Conservation (phyloP, 2,888 invertebrate genomes). For the Meta bourneti region DNA sequence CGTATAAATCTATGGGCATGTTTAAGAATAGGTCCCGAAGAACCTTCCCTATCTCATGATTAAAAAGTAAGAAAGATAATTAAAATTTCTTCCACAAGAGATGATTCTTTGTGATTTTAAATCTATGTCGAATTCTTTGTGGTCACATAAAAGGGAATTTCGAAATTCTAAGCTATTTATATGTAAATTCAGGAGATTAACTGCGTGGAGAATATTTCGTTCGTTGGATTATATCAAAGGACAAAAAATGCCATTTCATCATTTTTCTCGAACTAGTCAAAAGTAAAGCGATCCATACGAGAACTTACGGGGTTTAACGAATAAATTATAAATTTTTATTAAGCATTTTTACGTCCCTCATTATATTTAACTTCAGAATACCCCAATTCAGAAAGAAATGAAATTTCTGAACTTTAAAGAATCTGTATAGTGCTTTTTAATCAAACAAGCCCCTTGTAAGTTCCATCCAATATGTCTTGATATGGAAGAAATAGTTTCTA, state of each 20-base stretch:
- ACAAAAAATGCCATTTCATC: slow-evolving; percentile 24
- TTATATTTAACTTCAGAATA: not conserved
- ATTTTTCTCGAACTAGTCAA: not conserved
- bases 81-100: slow-evolving; percentile 55
- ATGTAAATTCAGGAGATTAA: slow-evolving; percentile 65
- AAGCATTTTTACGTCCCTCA: slow-evolving; percentile 1
- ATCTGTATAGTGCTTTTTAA: not conserved
- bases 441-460: not conserved
- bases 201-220: slow-evolving; percentile 41
- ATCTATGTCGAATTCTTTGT: slow-evolving; percentile 56
- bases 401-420: not conserved
- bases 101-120: slow-evolving; percentile 45
- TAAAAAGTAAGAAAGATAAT: slow-evolving; percentile 59
- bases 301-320: slow-evolving; percentile 23
- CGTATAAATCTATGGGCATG: not conserved
- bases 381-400: not conserved
- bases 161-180: slow-evolving; percentile 40
- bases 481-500: not conserved
- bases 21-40: not conserved
- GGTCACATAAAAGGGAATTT: slow-evolving; percentile 34
- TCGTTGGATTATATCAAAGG: slow-evolving; percentile 14
- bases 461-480: not conserved
- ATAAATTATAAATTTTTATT: slow-evolving; percentile 48
- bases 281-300: not conserved
- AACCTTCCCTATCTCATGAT: slow-evolving; percentile 24